These are phyloP conservation scores for Campopleginae sp. DNA, from an alignment of 2,888 invertebrate genomes.

Conservation along the genomic window DNA sequence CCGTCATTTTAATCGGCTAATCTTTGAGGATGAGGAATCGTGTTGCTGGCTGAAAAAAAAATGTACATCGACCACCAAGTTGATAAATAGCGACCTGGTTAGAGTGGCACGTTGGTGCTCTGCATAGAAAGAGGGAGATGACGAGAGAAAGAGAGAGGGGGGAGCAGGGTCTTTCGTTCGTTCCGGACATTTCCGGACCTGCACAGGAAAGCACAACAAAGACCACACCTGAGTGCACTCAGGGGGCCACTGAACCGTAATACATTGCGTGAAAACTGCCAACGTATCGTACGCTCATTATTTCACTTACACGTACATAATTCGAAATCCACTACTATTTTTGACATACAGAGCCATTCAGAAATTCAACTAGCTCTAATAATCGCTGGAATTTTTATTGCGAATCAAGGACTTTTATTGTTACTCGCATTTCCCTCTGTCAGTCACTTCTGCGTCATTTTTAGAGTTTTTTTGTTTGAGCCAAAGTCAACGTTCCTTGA, in stretches of 20 bases:
- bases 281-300: slow-evolving; percentile 61
- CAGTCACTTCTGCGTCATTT: not conserved
- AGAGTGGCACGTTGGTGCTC: slow-evolving; percentile 32
- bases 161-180: slow-evolving; percentile 55
- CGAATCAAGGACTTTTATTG: slow-evolving; percentile 11
- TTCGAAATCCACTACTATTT: slow-evolving; percentile 7
- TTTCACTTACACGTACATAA: slow-evolving; percentile 34
- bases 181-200: slow-evolving; percentile 70
- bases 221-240: slow-evolving; percentile 71
- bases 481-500: not conserved
- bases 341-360: not conserved
- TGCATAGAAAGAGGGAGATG: slow-evolving; percentile 12
- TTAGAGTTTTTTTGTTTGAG: not conserved
- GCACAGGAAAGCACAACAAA: slow-evolving; percentile 70
- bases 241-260: slow-evolving; percentile 71
- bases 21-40: slow-evolving; percentile 10
- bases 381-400: not conserved
- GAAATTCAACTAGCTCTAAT: not conserved
- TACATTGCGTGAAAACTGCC: slow-evolving; percentile 68
- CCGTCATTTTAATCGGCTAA: slow-evolving; percentile 39
- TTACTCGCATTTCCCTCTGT: not conserved
- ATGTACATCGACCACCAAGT: not conserved
- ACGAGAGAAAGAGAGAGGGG: not conserved
- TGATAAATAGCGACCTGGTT: slow-evolving; percentile 36
- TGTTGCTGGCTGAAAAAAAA: slow-evolving; percentile 46